Evolutionary conservation across 2,113 vertebrate species (phyloP).

Genomic region (Sphyrna mokarran): DNA sequence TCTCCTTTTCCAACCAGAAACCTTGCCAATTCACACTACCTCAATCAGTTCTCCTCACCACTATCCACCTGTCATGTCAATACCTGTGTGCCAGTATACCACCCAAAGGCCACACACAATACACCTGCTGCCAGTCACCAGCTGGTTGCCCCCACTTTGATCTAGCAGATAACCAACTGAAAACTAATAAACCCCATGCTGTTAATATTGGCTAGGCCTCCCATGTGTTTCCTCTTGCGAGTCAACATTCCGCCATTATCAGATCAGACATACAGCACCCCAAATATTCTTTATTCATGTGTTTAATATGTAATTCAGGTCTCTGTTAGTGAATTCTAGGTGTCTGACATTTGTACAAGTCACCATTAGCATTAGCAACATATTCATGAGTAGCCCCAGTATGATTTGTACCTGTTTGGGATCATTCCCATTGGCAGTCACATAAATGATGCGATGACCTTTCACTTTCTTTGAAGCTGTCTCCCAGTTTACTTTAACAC

Average conservation of each 20-base stretch:
- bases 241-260: background rate
- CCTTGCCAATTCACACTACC: background rate
- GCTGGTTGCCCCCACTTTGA: background rate
- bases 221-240: background rate
- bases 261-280: background rate
- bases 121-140: background rate
- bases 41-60: background rate
- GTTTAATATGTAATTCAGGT: background rate
- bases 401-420: conserved; percentile 64
- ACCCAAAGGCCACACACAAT: background rate
- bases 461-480: conserved; percentile 47
- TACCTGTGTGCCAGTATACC: background rate
- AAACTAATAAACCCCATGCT: background rate
- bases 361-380: background rate
- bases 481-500: conserved; percentile 70
- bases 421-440: conserved; percentile 68
- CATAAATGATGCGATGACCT: conserved; percentile 63
- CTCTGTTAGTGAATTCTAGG: background rate
- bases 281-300: background rate
- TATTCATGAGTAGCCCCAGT: background rate
- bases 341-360: background rate
- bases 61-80: too few species aligned
- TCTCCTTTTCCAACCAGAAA: background rate
- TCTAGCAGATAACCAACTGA: background rate
- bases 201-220: background rate